These are phyloP conservation scores for Dasysyrphus albostriatus DNA, from an alignment of 2,888 invertebrate genomes.

Conservation along the genomic window DNA sequence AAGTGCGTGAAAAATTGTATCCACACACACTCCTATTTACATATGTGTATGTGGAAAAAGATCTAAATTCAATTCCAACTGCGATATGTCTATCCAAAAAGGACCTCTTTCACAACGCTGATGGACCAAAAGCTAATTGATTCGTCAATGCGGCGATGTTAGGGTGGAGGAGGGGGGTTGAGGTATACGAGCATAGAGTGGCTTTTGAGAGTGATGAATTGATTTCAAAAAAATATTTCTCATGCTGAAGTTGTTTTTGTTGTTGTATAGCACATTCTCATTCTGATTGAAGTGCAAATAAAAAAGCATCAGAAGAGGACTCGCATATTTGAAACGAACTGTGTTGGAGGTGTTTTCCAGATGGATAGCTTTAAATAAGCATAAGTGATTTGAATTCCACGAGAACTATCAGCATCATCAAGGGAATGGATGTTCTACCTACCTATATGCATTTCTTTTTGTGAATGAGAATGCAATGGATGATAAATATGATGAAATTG, in stretches of 20 bases:
- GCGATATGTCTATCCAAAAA: conserved; percentile 1
- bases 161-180: too few species aligned
- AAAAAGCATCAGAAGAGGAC: background rate
- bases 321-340: conserved; percentile 14
- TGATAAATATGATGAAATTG: conserved; percentile 11
- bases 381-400: conserved; percentile 22
- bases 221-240: conserved; percentile 19
- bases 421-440: background rate
- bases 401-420: conserved; percentile 1
- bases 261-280: background rate
- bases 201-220: conserved; percentile 33
- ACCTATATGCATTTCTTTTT: background rate
- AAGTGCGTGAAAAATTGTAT: conserved; percentile 16
- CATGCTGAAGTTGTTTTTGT: background rate
- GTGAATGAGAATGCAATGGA: background rate
- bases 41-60: background rate
- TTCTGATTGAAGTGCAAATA: conserved; percentile 28
- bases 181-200: conserved; percentile 12
- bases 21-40: background rate
- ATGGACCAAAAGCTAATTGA: conserved; percentile 37
- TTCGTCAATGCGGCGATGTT: background rate
- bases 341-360: conserved; percentile 24
- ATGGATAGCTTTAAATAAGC: conserved; percentile 27
- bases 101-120: conserved; percentile 15
- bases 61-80: background rate